Conservation (phyloP, 1,140 invertebrate genomes). For the Drosophila quadrilineata region DNA sequence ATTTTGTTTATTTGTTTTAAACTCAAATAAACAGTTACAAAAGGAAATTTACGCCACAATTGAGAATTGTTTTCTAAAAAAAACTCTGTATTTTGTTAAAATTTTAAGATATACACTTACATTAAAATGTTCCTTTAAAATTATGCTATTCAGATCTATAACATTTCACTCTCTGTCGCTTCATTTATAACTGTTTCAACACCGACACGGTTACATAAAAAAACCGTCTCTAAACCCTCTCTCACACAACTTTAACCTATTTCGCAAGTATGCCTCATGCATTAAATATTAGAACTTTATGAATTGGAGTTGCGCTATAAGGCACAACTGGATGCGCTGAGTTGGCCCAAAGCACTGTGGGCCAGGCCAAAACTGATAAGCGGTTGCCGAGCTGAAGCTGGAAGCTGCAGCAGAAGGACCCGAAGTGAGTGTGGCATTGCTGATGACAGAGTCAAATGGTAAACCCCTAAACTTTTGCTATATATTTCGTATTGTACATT, state of each 20-base stretch:
- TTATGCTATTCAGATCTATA: no score
- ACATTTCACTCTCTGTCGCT: no score
- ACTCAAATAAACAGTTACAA: no score
- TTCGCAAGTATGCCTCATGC: constrained; percentile 15
- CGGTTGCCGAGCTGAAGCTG: background rate
- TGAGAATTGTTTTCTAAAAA: no score
- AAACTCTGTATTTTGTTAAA: no score
- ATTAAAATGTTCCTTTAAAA: no score
- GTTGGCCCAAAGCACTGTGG: constrained; percentile 42
- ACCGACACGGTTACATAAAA: no score
- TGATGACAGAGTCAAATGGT: constrained; percentile 8
- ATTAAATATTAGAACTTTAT: constrained; percentile 21
- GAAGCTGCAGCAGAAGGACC: constrained; percentile 20
- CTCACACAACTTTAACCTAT: constrained; percentile 11
- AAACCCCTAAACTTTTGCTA: constrained; percentile 28
- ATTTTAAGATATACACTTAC: no score
- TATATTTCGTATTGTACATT: no score
- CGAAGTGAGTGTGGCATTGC: background rate
- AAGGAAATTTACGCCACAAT: no score
- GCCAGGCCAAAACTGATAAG: constrained; percentile 48
- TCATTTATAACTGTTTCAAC: no score
- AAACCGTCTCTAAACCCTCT: no score
- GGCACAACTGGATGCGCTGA: constrained; percentile 46
- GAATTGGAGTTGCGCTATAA: background rate
- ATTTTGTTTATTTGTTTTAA: constrained; percentile 9